Evolutionary conservation across 2,888 invertebrate genomes (phyloP), one percentile per base, ranked within the genome.

Genomic region (Noctuana brunneofusca): DNA sequence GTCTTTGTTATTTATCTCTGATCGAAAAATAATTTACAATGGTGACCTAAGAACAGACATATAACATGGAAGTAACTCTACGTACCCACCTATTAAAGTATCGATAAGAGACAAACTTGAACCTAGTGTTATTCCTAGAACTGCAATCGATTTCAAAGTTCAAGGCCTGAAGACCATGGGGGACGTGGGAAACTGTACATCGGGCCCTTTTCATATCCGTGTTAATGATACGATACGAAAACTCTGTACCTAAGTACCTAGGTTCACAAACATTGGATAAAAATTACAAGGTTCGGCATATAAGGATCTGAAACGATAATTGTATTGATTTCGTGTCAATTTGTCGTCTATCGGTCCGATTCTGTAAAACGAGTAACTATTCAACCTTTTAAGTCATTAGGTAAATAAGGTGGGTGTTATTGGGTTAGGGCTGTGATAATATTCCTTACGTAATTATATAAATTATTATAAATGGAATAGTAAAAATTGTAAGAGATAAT

Each of bases 111-210:
- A 20, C 35, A 48, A 18, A 43, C 30, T 41, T 43, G 20, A 48
- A 22, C 46, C 18, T 18, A 22, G 56, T 58, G 52, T 55, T 46
- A 63, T 70, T 67, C 66, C 65, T 68, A 60, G 64, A 69, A 69
- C 63, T 65, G 62, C 64, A 69, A 75, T 75, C 75, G 71, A 75
- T 76, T 68, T 16, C 58, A 73, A 72, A 73, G 74, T 74, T 76
- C 76, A 76, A 75, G 78, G 76, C 65, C 62, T 57, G 60, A 9
- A 46, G 50, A 64, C 59, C 48, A 65, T 59, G 50, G 65, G 62
- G 55, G 59, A 64, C 56, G 63, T 63, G 66, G 64, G 58, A 67
- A 63, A 18, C n/a, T 18, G 35, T 22, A 60, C 60, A 60, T 54
- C 48, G 48, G 53, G 35, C 14, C 32, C 16, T 52, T 27, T 27